Base-by-base conservation (phyloP, 1,140 invertebrate species). In the Drosophila kohkoa region DNA sequence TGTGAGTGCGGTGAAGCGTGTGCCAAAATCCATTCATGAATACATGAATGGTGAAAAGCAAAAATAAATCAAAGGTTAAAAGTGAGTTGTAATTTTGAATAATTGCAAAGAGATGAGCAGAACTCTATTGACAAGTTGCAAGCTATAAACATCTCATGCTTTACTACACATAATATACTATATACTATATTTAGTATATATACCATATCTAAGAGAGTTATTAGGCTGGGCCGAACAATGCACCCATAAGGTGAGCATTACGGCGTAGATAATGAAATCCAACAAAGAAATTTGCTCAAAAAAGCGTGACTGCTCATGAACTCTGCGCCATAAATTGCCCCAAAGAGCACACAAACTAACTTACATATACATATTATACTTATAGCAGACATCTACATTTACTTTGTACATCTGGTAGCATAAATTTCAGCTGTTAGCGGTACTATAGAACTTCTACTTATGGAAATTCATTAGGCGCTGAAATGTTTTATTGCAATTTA, bases 251-350 rank as follows among this genome's bases (percentile, higher is more conserved):
- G 58, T 67, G 76, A 74, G 74, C 79, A 79, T 79, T 77, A 81
- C 74, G 74, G 38, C 79, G 74, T 69, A 79, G 74, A 81, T 89
- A 87, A 87, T 87, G 80, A 87, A 87, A 83, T 89, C 69, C 70
- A 74, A 72, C 80, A 80, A 77, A 87, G 83, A 87, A 87, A 87
- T 67, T 83, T 87, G 83, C 77, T 82, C 83, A 89, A 83, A 87
- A 87, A 81, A 87, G 67, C 83, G 83, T 87, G 77, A 87, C 65
- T 79, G 77, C 54, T 87, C 77, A 87, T 87, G 85, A 87, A 87
- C 83, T 87, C 85, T 87, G 80, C 35, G 85, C 80, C 63, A 89
- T 87, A 87, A 87, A 89, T 87, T 89, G 80, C 85, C 83, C 80
- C 13, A 16, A 55, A 54, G 48, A 65, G 65, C 57, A 13, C 11